Conservation (phyloP, 2,797 vertebrate genomes). For the Onychomys arenicola region DNA sequence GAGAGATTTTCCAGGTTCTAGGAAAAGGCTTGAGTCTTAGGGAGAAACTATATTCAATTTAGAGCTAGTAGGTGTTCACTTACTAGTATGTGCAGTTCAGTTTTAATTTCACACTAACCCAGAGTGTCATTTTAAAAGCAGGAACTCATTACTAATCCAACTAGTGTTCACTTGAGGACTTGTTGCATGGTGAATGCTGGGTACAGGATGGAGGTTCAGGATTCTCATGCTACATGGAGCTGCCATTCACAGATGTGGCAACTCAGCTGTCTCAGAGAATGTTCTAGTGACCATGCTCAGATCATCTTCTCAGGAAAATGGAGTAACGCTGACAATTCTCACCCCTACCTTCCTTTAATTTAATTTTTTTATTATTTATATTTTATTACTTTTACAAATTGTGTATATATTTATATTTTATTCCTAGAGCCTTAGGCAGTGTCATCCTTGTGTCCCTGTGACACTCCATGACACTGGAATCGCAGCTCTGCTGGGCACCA, state of each 20-base stretch:
- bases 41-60: background rate
- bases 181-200: background rate
- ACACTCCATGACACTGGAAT: background rate
- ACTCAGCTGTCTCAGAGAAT: background rate
- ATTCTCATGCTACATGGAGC: background rate
- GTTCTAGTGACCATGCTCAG: background rate
- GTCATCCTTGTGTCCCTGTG: background rate
- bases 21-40: background rate
- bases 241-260: background rate
- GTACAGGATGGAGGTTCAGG: background rate
- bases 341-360: background rate
- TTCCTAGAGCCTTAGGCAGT: background rate
- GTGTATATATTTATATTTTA: background rate
- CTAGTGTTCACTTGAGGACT: background rate
- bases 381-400: background rate
- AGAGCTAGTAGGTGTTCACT: background rate
- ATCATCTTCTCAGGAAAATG: background rate
- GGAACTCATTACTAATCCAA: background rate
- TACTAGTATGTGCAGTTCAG: background rate
- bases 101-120: conserved; percentile 41
- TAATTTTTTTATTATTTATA: background rate
- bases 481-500: background rate
- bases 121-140: background rate
- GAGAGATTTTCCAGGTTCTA: background rate
- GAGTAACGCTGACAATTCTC: background rate